Percentiles rank a stretch among this genome's conserved stretches.
Evolutionary conservation across 2,888 invertebrate species (phyloP).

Genomic region (Sialis lutaria): DNA sequence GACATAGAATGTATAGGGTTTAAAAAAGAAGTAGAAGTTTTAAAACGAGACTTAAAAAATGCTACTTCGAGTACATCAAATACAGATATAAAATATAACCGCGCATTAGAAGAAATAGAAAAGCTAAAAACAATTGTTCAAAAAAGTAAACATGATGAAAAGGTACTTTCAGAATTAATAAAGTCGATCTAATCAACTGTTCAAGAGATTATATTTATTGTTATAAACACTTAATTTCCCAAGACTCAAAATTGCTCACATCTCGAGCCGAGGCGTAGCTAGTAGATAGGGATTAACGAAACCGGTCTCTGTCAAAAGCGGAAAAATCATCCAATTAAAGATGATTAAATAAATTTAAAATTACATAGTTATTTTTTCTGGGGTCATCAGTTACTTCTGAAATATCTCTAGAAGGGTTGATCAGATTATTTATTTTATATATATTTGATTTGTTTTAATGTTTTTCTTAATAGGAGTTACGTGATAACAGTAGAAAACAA

Average conservation of each 20-base stretch:
- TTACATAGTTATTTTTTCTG: too few relatives aligned
- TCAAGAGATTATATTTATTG: too few relatives aligned
- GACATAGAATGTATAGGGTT: constrained; percentile 19
- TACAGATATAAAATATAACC: constrained; percentile 28
- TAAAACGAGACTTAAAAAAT: constrained; percentile 29
- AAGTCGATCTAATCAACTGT: too few relatives aligned
- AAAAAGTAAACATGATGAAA: constrained; percentile 20
- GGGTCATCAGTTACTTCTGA: too few relatives aligned
- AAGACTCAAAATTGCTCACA: too few relatives aligned
- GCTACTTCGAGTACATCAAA: constrained; percentile 22
- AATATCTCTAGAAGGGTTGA: too few relatives aligned
- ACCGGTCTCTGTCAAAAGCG: too few relatives aligned
- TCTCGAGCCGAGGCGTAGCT: too few relatives aligned
- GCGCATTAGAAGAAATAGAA: constrained; percentile 31
- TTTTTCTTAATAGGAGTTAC: not conserved
- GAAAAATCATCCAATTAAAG: too few relatives aligned
- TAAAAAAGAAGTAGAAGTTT: constrained; percentile 29
- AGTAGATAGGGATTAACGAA: too few relatives aligned
- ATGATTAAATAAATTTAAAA: too few relatives aligned
- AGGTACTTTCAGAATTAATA: constrained; percentile 13
- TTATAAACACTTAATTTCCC: too few relatives aligned
- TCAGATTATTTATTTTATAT: not conserved
- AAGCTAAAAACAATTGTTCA: constrained; percentile 19
- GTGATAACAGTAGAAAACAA: not conserved
- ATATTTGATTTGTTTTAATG: not conserved